phyloP scores from a whole-genome alignment of 2,113 vertebrate genomes.

The Syngnathus typhle region DNA sequence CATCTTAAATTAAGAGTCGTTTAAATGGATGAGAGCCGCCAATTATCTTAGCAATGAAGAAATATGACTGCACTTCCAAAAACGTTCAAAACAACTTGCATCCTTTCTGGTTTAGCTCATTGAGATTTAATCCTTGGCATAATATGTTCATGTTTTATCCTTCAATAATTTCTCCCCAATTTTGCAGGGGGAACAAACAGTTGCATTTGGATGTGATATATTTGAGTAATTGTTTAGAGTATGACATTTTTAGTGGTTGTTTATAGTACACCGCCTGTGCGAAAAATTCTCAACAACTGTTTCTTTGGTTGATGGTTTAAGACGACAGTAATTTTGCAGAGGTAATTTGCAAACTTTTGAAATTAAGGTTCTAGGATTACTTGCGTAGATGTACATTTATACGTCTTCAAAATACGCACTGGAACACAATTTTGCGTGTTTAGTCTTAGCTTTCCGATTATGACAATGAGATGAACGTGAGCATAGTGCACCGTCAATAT shows the following conservation, averaged over 20 bases:
- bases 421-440: neutral
- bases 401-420: neutral
- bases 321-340: neutral
- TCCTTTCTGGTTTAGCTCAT: neutral
- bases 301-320: neutral
- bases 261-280: neutral
- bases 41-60: constrained; percentile 32
- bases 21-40: constrained; percentile 15
- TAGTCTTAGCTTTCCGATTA: constrained; percentile 7
- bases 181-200: neutral
- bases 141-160: neutral
- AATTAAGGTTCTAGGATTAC: neutral
- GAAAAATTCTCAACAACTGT: neutral
- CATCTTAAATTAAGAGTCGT: constrained; percentile 4
- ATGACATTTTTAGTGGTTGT: neutral
- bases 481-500: constrained; percentile 2
- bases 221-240: neutral
- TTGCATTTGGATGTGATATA: neutral
- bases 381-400: neutral
- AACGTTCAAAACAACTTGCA: constrained; percentile 10
- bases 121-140: neutral
- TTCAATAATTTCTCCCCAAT: neutral
- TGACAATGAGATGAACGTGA: constrained; percentile 28
- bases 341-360: neutral
- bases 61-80: constrained; percentile 15